These are phyloP conservation scores for Brachylomia viminalis DNA, from an alignment of 2,888 invertebrate genomes.

Conservation along the genomic window DNA sequence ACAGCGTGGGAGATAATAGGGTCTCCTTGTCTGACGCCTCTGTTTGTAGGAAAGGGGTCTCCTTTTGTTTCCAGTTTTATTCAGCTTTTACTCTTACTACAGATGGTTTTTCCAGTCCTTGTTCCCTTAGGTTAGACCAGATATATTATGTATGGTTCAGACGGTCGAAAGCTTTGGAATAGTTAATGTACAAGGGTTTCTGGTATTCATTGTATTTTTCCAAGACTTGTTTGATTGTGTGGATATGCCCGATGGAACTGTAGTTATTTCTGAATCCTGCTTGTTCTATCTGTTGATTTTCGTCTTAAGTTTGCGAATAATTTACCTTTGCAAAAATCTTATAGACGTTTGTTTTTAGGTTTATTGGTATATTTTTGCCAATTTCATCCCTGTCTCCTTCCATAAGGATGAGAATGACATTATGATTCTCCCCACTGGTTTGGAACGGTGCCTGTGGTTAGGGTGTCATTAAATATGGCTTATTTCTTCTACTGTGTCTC, in stretches of 20 bases:
- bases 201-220: neutral
- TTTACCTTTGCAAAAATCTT: neutral
- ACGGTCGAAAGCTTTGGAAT: neutral
- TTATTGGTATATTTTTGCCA: too few species aligned
- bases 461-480: too few species aligned
- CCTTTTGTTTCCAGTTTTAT: neutral
- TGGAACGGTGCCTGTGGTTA: too few species aligned
- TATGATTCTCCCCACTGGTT: neutral
- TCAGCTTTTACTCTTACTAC: neutral
- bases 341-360: neutral
- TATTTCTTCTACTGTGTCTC: too few species aligned
- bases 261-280: neutral
- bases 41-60: neutral
- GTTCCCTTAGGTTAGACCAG: neutral
- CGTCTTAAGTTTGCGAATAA: neutral
- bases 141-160: neutral
- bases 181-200: neutral
- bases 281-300: neutral
- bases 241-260: neutral
- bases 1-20: neutral
- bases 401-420: neutral
- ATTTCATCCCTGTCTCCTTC: too few species aligned
- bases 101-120: neutral
- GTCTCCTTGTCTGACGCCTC: neutral
- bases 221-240: neutral